Evolutionary conservation across 2,797 vertebrate species (phyloP).

Genomic region (Phataginus tricuspis): DNA sequence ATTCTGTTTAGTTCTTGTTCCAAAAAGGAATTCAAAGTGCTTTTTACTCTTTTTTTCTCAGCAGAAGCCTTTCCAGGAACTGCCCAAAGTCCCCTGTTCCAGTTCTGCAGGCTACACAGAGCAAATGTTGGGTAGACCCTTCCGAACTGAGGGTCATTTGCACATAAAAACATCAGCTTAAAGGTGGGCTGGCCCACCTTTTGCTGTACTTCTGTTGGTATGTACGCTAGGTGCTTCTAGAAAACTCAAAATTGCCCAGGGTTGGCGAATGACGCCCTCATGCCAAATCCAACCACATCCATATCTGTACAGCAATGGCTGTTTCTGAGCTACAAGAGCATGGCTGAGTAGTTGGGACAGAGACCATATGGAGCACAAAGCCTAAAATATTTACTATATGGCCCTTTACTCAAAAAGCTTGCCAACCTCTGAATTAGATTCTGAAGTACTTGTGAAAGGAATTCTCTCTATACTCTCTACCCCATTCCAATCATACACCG

Average conservation of each 20-base stretch:
- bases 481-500: neutral
- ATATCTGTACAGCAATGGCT: neutral
- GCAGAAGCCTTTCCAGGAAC: conserved; percentile 47
- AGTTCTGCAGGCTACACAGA: conserved; percentile 44
- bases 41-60: conserved; percentile 45
- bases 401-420: neutral
- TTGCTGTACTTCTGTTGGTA: neutral
- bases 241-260: neutral
- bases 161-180: conserved; percentile 39
- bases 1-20: conserved; percentile 43
- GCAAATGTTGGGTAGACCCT: conserved; percentile 40
- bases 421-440: neutral
- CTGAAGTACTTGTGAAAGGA: neutral
- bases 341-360: neutral
- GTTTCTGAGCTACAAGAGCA: neutral
- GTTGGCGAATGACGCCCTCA: neutral
- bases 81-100: neutral
- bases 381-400: neutral
- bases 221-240: neutral
- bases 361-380: neutral
- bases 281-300: neutral
- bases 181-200: conserved; percentile 23
- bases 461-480: neutral
- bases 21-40: conserved; percentile 62
- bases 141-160: conserved; percentile 51